Evolutionary conservation across 2,113 vertebrate species (phyloP).

Genomic region (Cyprinodon brontotheroides): DNA sequence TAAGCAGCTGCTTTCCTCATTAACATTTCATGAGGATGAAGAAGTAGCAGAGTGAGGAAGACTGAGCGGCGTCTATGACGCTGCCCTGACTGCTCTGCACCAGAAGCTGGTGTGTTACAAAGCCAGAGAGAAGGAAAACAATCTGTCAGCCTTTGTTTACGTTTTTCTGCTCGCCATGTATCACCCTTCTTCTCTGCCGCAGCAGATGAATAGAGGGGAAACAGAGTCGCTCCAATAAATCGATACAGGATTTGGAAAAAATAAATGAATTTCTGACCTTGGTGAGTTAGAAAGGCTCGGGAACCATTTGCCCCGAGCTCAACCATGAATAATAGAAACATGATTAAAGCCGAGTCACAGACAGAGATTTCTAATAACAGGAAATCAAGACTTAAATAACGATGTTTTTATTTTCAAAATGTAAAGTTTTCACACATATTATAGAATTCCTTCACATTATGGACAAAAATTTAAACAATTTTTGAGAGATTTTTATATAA

Average conservation of each 20-base stretch:
- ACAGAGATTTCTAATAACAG: not conserved
- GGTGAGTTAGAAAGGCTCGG: not conserved
- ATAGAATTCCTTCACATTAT: too few relatives aligned
- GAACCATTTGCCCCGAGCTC: slow-evolving; percentile 2
- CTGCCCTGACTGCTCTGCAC: slow-evolving; percentile 13
- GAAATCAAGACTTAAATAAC: not conserved
- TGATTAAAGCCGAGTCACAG: not conserved
- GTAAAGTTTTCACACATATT: not conserved
- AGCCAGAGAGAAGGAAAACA: slow-evolving; percentile 15
- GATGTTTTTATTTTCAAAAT: too few relatives aligned
- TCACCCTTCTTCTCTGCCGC: slow-evolving; percentile 10
- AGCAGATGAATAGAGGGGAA: slow-evolving; percentile 17
- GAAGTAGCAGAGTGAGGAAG: slow-evolving; percentile 7
- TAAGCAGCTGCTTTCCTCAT: slow-evolving; percentile 39
- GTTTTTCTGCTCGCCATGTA: slow-evolving; percentile 12
- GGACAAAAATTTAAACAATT: not conserved
- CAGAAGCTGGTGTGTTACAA: slow-evolving; percentile 20
- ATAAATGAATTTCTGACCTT: slow-evolving; percentile 4
- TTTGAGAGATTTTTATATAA: not conserved
- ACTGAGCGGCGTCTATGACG: slow-evolving; percentile 7
- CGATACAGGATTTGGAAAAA: slow-evolving; percentile 27
- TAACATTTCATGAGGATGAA: slow-evolving; percentile 50
- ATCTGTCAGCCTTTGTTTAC: slow-evolving; percentile 32
- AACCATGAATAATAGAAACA: not conserved
- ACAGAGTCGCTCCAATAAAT: slow-evolving; percentile 3